Evolutionary conservation across 2,797 vertebrate species (phyloP), one percentile per base, ranked within the genome.

Genomic region (Cyclopterus lumpus): DNA sequence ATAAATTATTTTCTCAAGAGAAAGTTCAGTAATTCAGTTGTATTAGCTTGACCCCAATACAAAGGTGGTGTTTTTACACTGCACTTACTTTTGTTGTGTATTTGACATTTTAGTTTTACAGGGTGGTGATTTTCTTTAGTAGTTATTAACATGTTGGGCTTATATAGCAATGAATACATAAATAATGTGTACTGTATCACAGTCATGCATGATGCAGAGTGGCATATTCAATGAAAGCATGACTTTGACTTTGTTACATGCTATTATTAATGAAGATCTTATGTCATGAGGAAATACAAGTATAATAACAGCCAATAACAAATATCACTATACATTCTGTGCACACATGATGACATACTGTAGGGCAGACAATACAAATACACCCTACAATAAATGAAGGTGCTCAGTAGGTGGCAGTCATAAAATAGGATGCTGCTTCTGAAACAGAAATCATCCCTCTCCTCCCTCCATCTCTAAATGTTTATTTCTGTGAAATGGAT

Each of bases 401-500:
- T 64, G 79, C 20, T 55, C 34, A 60, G 38, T 38, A 44, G 34
- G 24, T 60, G 54, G 32, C 38, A 62, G n/a, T 71, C 55, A 32
- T 54, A 44, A 57, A 30, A 53, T 30, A 42, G 18, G 34, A 11
- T 22, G 30, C 38, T 59, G 12, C 40, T 63, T 60, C 40, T 44
- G 14, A 55, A 69, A 66, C 64, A 69, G 48, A 67, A n/a, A 14
- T 24, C 44, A 16, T 63, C 14, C 63, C 14, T 40, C 57, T 54
- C 46, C 44, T 62, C 58, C 60, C 26, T 42, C n/a, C 34, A 65
- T 73, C 30, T 34, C n/a, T 28, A 38, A 58, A 72, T 62, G 54
- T 69, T 79, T 32, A 60, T 42, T 48, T 38, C 44, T 67, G 59
- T 83, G 75, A 68, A 81, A 76, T 4, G 4, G 18, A 77, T 79